Conservation (phyloP, 2,888 invertebrate species). For the Spilarctia lutea region DNA sequence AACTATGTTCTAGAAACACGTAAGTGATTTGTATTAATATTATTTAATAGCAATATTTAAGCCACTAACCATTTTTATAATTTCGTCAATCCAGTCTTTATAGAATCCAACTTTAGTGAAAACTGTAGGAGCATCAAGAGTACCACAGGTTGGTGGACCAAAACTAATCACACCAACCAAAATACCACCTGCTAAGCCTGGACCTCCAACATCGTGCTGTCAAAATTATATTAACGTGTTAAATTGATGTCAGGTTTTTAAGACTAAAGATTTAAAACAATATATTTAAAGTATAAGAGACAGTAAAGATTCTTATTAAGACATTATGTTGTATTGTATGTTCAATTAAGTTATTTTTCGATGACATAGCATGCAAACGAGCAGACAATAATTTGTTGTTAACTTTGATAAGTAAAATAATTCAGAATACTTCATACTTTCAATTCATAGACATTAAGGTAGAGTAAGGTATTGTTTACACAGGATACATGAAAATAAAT, state of each 20-base stretch:
- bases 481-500: too few species aligned
- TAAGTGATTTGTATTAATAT: background rate
- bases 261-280: background rate
- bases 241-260: background rate
- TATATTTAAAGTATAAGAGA: too few species aligned
- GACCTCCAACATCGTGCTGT: constrained; percentile 76
- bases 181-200: constrained; percentile 64
- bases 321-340: too few species aligned
- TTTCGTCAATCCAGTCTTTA: constrained; percentile 70
- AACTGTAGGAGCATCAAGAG: constrained; percentile 74
- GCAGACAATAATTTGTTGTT: too few species aligned
- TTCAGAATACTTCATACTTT: too few species aligned
- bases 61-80: constrained; percentile 66
- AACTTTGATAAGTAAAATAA: too few species aligned
- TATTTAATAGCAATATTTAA: background rate
- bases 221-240: background rate
- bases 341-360: background rate
- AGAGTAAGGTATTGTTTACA: too few species aligned
- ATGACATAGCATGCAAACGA: background rate
- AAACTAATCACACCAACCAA: constrained; percentile 74
- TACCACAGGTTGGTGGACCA: constrained; percentile 72
- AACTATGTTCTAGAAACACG: background rate
- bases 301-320: too few species aligned
- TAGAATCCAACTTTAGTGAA: constrained; percentile 77
- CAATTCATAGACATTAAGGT: too few species aligned